These are phyloP conservation scores for Protobothrops flavoviridis DNA, from an alignment of 2,113 vertebrate species.

Conservation along the genomic window DNA sequence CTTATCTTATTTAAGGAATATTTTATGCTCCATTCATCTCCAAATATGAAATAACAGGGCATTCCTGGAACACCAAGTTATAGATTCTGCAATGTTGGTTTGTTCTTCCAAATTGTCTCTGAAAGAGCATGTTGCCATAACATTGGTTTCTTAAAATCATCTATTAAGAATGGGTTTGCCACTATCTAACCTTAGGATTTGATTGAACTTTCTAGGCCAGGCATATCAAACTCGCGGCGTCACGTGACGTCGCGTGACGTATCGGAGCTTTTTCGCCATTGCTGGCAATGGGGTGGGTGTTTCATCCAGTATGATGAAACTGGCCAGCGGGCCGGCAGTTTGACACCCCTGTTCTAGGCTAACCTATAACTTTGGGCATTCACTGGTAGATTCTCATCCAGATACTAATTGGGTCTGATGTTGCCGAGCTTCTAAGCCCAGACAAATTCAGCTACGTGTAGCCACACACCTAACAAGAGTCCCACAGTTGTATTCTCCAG, in stretches of 20 bases:
- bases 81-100: not conserved
- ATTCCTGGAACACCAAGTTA: not conserved
- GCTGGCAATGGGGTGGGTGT: no score
- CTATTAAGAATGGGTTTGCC: not conserved
- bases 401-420: not conserved
- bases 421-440: not conserved
- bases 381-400: not conserved
- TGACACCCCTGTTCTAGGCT: not conserved
- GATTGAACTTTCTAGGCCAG: not conserved
- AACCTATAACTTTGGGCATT: not conserved
- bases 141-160: not conserved
- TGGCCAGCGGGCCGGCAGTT: no score
- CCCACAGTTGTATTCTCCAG: not conserved
- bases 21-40: not conserved
- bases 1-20: not conserved
- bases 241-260: no score
- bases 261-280: no score
- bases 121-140: not conserved
- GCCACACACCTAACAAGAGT: not conserved
- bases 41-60: not conserved
- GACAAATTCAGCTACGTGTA: not conserved
- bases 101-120: not conserved
- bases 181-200: not conserved
- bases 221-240: no score
- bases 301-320: no score